Conservation (phyloP, 37 sponge, comb jelly and placozoan species). For the Mnemiopsis leidyi region DNA sequence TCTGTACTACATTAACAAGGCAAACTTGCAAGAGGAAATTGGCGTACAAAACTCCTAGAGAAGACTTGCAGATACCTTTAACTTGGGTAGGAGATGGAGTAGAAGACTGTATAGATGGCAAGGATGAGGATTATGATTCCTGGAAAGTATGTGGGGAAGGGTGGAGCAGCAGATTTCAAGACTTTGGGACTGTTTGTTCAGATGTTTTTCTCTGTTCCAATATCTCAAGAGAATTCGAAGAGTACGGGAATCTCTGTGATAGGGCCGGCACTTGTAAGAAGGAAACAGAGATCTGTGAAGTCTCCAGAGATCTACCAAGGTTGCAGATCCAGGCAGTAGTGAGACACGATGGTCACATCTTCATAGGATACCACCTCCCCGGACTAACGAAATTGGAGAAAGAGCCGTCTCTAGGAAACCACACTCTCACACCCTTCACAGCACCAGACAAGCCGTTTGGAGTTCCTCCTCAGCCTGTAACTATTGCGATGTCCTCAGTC, state of each 20-base stretch:
- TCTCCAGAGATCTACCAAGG: not conserved
- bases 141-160: too few relatives aligned
- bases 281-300: not conserved
- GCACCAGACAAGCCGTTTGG: not conserved
- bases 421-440: not conserved
- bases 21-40: not conserved
- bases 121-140: slow-evolving; percentile 24
- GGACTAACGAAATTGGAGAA: not conserved
- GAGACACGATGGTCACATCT: not conserved
- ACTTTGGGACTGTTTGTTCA: not conserved
- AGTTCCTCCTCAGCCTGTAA: not conserved
- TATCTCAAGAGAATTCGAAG: not conserved
- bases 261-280: not conserved
- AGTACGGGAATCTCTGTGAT: not conserved
- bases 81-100: not conserved
- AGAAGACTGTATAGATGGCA: not conserved
- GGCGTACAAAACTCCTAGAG: not conserved
- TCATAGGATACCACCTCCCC: not conserved
- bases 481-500: too few relatives aligned
- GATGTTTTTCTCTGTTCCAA: slow-evolving; percentile 1
- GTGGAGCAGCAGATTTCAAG: too few relatives aligned
- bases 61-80: not conserved
- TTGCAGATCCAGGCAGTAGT: not conserved
- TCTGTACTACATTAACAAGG: not conserved
- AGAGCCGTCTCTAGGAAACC: not conserved